Base-by-base conservation (phyloP, 2,888 invertebrate species). In the Xylophagus ater region DNA sequence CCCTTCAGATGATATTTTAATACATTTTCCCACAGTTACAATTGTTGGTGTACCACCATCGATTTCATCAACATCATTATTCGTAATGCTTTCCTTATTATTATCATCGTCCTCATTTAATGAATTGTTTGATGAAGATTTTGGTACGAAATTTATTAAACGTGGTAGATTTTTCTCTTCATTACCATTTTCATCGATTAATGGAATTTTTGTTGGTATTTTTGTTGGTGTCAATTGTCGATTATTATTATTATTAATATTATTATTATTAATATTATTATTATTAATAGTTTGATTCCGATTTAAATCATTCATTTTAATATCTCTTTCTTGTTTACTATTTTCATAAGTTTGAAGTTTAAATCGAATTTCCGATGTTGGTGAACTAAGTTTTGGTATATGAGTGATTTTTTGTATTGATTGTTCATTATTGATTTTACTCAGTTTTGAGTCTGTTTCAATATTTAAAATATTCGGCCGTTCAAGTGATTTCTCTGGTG, bases 81-180 rank as follows among this genome's bases (percentile, higher is more conserved):
- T 25, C 13, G 24, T 32, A 24, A 19, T 25, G n/a, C 10, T 32
- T 17, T 14, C 15, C 7, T 10, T 15, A 30, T 5, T 23, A 23
- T 41, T 37, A 10, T 34, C 37, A 8, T 34, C 21, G 2, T 29
- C n/a, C 5, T 23, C 15, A 15, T 24, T 8, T 12, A n/a, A 12
- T 13, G 19, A 12, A 9, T 21, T 18, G 8, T 4, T 34, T 17
- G n/a, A 13, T 19, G 18, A 66, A 33, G 69, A 67, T 55, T 80
- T 80, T 8, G 80, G 78, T 17, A 81, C 76, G 57, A 80, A 75
- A 61, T 81, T 79, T 41, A 82, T 80, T 5, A 81, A 63, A 33
- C 81, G 71, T 10, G 81, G 81, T 45, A 81, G 59, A 48, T 68
- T 65, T 43, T 53, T 60, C 13, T 58, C 55, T 41, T 62, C 58